Base-by-base conservation (phyloP, 1,140 invertebrate species). In the Zaprionus taronus region DNA sequence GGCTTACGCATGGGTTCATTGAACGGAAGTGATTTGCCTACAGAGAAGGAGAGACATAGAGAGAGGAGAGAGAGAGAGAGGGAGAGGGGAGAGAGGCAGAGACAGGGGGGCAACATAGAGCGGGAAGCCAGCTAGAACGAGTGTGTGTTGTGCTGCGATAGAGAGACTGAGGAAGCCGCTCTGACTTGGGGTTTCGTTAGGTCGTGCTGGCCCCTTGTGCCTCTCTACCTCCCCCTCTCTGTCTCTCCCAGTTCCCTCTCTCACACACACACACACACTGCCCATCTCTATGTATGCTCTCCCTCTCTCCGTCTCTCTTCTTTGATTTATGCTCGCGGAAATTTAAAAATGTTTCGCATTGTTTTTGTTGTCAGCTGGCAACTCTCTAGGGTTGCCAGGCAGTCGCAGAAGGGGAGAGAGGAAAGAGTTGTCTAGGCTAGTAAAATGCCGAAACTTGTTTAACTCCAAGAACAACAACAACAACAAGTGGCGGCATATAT, bases 1-100 rank as follows among this genome's bases (percentile, higher is more conserved):
- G 72, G 85, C 84, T 90, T 89, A 89, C 85, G 85, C 85, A 89
- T 80, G 85, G 82, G 86, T 90, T 90, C 86, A 90, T 90, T 90
- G 86, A 85, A 91, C 86, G 86, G 86, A 90, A 90, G 86, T 90
- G 86, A 91, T 90, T 90, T 90, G 85, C 86, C 86, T 90, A 90
- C 81, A 68, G 65, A 69, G 15, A 26, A 26, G 36, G 65, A 64
- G 58, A 58, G 31, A 11, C 15, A 36, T 47, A 34, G 71, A 60
- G 24, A 56, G 58, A 41, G 38, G 28, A 22, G 67, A 60, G n/a
- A 56, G 63, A 24, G 31, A 20, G 34, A 49, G 41, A 24, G 20
- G 41, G n/a, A 55, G 53, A 17, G 41, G n/a, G 49, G 53, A 17
- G 47, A 47, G 44, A n/a, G 67, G 9, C 2, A 0, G 51, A 24